Evolutionary conservation across 2,888 invertebrate genomes (phyloP).

Genomic region (Pachymerium ferrugineum): DNA sequence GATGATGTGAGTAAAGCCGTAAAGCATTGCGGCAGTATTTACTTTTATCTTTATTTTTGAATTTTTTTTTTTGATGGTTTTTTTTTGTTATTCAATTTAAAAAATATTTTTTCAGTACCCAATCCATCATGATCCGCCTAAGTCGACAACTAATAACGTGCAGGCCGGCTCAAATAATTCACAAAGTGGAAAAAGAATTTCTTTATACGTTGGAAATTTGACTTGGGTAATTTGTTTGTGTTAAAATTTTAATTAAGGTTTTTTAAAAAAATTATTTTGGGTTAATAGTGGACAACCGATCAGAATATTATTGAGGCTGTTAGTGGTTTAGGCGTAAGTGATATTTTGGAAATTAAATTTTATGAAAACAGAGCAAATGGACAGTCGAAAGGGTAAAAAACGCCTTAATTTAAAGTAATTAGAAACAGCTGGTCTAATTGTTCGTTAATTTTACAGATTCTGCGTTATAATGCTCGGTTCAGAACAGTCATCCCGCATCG

Average conservation of each 20-base stretch:
- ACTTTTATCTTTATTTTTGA: not conserved
- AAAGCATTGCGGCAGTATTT: not conserved
- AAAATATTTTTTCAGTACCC: not conserved
- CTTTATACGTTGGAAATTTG: constrained; percentile 94
- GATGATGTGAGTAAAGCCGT: too few species aligned
- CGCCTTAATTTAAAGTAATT: not conserved
- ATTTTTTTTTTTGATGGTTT: not conserved
- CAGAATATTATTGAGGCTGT: constrained; percentile 91
- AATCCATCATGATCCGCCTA: not conserved
- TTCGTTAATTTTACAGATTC: constrained; percentile 58
- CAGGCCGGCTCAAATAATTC: constrained; percentile 58
- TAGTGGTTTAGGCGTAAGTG: constrained; percentile 77
- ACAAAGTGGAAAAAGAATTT: constrained; percentile 64
- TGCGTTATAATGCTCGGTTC: constrained; percentile 92
- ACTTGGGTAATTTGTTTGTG: constrained; percentile 77
- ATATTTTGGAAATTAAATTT: constrained; percentile 97
- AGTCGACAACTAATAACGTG: not conserved
- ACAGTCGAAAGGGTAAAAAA: constrained; percentile 78
- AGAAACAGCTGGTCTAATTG: too few species aligned
- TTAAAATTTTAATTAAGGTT: constrained; percentile 1
- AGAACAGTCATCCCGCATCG: constrained; percentile 78
- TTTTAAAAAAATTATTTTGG: not conserved
- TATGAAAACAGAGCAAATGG: constrained; percentile 99
- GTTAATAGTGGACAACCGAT: constrained; percentile 88
- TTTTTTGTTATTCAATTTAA: not conserved